Percentiles rank a stretch among this genome's conserved stretches.
These are phyloP conservation scores for Malaclemys terrapin DNA, from an alignment of 2,113 vertebrate species.

Conservation along the genomic window DNA sequence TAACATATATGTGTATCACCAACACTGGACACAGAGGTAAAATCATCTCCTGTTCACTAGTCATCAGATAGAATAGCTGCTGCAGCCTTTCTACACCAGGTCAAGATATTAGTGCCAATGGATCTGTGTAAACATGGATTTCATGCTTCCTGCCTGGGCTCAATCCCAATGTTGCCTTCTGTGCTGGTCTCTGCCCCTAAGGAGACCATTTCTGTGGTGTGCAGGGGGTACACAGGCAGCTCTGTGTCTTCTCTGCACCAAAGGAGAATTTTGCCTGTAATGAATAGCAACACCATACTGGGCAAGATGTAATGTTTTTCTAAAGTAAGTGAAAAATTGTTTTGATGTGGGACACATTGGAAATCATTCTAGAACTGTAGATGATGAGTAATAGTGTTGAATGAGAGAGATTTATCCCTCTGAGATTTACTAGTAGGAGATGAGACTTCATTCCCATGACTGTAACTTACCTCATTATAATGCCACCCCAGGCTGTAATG, in stretches of 20 bases:
- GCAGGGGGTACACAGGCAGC: not conserved
- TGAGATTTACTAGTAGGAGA: not conserved
- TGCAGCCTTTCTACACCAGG: not conserved
- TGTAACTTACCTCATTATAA: constrained; percentile 45
- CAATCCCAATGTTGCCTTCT: not conserved
- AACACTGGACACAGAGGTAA: not conserved
- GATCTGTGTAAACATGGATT: not conserved
- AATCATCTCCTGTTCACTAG: not conserved
- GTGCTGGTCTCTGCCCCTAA: rapidly evolving
- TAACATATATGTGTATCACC: not conserved
- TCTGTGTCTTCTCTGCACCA: not conserved
- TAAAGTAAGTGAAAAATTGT: not conserved
- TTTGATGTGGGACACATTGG: not conserved
- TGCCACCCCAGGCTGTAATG: not conserved
- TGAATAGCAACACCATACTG: not conserved
- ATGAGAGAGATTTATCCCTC: not conserved
- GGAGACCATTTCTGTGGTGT: rapidly evolving
- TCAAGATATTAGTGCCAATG: not conserved
- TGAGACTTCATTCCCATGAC: not conserved
- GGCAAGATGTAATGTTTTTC: not conserved
- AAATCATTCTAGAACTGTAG: not conserved
- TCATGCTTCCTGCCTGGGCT: not conserved
- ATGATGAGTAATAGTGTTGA: not conserved
- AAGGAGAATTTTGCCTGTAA: not conserved
- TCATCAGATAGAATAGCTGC: not conserved